Conservation (phyloP, 1,140 invertebrate genomes). For the Brachionus angularis region DNA sequence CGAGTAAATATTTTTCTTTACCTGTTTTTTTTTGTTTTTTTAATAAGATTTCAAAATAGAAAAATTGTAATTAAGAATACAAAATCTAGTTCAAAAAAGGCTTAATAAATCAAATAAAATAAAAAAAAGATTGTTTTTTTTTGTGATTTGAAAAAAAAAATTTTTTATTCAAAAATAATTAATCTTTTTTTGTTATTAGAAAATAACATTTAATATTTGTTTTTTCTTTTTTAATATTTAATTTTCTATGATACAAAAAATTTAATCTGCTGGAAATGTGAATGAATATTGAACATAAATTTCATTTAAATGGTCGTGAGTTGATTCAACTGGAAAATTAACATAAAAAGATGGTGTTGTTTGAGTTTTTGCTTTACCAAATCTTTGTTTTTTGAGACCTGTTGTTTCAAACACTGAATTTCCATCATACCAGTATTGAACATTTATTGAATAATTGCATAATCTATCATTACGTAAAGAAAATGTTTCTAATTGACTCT, state of each 20-base stretch:
- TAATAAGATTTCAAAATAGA: no score
- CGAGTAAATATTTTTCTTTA: no score
- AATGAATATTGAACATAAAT: slow-evolving; percentile 36
- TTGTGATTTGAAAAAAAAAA: no score
- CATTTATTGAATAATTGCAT: slow-evolving; percentile 29
- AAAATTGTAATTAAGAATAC: no score
- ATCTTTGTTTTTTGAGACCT: slow-evolving; percentile 27
- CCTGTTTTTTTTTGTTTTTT: no score
- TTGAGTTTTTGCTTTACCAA: slow-evolving; percentile 8
- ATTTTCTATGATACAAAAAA: not conserved
- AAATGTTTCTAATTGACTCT: slow-evolving; percentile 42
- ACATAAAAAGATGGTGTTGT: slow-evolving; percentile 4
- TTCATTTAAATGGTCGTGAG: not conserved
- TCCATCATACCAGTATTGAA: slow-evolving; percentile 31
- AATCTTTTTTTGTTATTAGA: no score
- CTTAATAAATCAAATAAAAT: no score
- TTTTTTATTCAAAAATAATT: no score
- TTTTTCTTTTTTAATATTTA: slow-evolving; percentile 23
- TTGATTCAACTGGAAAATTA: not conserved
- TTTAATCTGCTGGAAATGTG: slow-evolving; percentile 25
- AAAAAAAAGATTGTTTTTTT: no score
- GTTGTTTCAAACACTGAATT: not conserved
- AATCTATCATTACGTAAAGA: slow-evolving; percentile 38
- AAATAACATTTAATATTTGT: no score
- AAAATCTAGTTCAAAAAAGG: no score